These are phyloP conservation scores for Tetramorium alpestre DNA, from an alignment of 1,140 invertebrate genomes.

Conservation along the genomic window DNA sequence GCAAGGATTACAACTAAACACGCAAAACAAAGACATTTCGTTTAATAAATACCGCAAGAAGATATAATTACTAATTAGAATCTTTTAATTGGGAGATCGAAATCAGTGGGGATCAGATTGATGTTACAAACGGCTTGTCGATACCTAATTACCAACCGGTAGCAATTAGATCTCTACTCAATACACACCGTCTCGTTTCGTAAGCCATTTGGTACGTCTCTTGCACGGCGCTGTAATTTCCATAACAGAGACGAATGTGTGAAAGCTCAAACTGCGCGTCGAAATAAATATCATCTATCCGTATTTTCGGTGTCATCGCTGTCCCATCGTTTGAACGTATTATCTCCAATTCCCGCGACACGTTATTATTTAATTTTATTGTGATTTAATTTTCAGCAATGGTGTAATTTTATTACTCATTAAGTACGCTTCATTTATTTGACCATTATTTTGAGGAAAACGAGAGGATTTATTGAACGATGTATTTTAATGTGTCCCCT, in stretches of 20 bases:
- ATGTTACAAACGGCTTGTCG: neutral
- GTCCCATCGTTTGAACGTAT: neutral
- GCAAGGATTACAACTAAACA: too few relatives aligned
- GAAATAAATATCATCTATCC: neutral
- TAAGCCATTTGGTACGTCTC: neutral
- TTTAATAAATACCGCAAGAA: neutral
- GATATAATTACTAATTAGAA: constrained; percentile 33
- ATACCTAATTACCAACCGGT: constrained; percentile 28
- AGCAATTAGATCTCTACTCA: constrained; percentile 26
- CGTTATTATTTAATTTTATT: neutral
- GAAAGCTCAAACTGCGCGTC: neutral
- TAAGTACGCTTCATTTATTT: neutral
- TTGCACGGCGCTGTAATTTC: constrained; percentile 4
- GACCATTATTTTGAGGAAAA: neutral
- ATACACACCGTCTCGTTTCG: neutral
- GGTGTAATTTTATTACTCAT: neutral
- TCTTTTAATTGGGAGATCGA: constrained; percentile 1
- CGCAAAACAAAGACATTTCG: too few relatives aligned
- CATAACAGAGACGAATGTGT: constrained; percentile 19
- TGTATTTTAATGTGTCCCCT: neutral
- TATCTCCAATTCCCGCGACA: too few relatives aligned
- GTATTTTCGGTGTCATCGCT: neutral
- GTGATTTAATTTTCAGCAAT: neutral
- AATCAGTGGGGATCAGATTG: neutral
- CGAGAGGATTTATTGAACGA: neutral